Evolutionary conservation across 2,113 vertebrate genomes (phyloP), one percentile per base, ranked within the genome.

Genomic region (Actenoides lindsayi): DNA sequence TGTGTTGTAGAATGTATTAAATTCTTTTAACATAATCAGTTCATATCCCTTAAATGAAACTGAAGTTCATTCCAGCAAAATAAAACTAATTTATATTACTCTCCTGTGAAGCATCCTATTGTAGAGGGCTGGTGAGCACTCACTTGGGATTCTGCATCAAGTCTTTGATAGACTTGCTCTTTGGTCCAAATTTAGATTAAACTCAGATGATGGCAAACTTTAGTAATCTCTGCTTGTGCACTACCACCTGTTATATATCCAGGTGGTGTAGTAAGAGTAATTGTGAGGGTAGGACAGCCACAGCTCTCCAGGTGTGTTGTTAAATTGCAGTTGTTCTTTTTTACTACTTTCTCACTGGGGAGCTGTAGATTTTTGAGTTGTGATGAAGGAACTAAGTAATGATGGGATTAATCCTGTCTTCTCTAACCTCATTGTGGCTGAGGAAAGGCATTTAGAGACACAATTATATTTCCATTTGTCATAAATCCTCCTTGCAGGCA

Each of bases 381-480:
- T 28, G 18, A 20, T 37, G 23, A 68, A 62, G 15, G 15, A 93
- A 39, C 14, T 53, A 13, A 44, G 8, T 9, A 27, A 25, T 41
- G 6, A 13, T n/a, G 30, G 8, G 30, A 16, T 8, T 31, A 35
- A 23, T 50, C 7, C 2, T 48, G 13, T 17, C 11, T 73, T 57
- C 24, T 69, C 6, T 46, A 54, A 39, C 8, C 4, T 71, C 11
- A 25, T 6, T 1, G 2, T n/a, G 23, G 12, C 10, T 41, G 4
- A 30, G 9, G 71, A 31, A 46, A 91, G 41, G 10, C 20, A 7
- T 60, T 70, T 86, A 18, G 41, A 56, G 21, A 24, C 4, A 18
- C 79, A 54, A 67, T 87, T 94, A 53, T 41, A 73, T 76, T 83
- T 78, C 83, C 70, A 93, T 96, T 94, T 93, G 67, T 88, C 39